A percentile compares a stretch with the other conserved stretches of the same genome.
phyloP scores from a whole-genome alignment of 1,140 invertebrate species.

The Panagrolaimus sp. region DNA sequence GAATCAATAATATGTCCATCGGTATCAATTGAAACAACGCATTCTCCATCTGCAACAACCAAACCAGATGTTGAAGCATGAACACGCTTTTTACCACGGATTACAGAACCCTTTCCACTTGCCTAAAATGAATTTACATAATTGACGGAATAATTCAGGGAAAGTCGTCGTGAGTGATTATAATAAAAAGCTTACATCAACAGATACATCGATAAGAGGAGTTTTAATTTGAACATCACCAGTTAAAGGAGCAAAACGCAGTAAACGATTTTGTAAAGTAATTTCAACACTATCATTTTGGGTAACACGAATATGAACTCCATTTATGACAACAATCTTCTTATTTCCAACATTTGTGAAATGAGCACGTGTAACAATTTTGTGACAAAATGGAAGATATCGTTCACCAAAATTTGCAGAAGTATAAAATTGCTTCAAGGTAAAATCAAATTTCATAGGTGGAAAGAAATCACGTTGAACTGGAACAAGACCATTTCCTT shows the following conservation, averaged over 20 bases:
- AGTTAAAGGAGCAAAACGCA: conserved; percentile 1
- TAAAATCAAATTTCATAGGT: background rate
- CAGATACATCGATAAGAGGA: background rate
- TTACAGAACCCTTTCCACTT: background rate
- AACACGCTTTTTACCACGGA: background rate
- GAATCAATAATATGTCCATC: too few relatives aligned
- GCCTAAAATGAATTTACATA: background rate
- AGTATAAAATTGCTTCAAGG: conserved; percentile 2
- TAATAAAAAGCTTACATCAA: background rate
- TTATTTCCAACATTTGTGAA: background rate
- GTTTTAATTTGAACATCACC: conserved; percentile 7
- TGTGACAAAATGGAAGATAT: background rate
- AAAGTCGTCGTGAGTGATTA: background rate
- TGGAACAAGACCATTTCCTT: background rate
- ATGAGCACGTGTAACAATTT: conserved; percentile 2
- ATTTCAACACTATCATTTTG: background rate
- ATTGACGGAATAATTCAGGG: background rate
- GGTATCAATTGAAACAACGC: conserved; percentile 2
- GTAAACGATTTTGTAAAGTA: background rate
- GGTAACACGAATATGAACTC: background rate
- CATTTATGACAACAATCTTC: background rate
- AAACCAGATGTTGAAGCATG: background rate
- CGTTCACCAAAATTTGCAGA: background rate
- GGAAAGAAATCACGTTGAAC: background rate
- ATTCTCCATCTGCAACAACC: background rate